These are phyloP conservation scores for Lasaia peninsularis DNA, from an alignment of 1,140 invertebrate genomes.

Conservation along the genomic window DNA sequence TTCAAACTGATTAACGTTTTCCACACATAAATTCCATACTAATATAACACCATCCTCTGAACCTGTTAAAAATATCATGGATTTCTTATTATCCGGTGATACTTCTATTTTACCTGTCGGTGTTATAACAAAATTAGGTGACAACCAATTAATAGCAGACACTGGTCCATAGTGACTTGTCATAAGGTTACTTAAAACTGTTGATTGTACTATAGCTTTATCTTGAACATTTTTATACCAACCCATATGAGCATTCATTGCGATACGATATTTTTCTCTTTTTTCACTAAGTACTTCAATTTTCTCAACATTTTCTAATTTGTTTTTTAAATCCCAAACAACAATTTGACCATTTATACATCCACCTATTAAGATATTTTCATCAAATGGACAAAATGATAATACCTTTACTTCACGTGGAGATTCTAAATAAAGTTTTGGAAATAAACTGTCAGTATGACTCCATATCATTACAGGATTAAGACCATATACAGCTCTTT, in stretches of 20 bases:
- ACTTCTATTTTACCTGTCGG: constrained; percentile 78
- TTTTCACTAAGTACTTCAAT: constrained; percentile 80
- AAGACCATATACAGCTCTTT: constrained; percentile 74
- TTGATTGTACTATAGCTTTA: constrained; percentile 77
- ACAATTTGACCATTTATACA: constrained; percentile 84
- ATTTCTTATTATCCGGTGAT: constrained; percentile 63
- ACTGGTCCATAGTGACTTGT: constrained; percentile 81
- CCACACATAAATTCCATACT: constrained; percentile 82
- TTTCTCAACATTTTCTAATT: constrained; percentile 80
- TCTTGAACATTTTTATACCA: constrained; percentile 82
- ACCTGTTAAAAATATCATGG: constrained; percentile 81
- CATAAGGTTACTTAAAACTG: constrained; percentile 79
- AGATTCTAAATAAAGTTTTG: constrained; percentile 83
- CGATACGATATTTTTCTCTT: constrained; percentile 79
- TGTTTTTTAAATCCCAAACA: constrained; percentile 85
- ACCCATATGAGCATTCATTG: constrained; percentile 80
- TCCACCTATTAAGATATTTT: constrained; percentile 84
- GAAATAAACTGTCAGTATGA: constrained; percentile 82
- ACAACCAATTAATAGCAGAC: constrained; percentile 82
- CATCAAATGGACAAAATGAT: constrained; percentile 83
- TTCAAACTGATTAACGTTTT: constrained; percentile 63
- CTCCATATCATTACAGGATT: constrained; percentile 86
- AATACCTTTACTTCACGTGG: constrained; percentile 81
- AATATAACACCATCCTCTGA: constrained; percentile 82
- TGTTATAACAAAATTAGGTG: constrained; percentile 78